These are phyloP conservation scores for Strix occidentalis DNA, from an alignment of 2,797 vertebrate species.

Conservation along the genomic window DNA sequence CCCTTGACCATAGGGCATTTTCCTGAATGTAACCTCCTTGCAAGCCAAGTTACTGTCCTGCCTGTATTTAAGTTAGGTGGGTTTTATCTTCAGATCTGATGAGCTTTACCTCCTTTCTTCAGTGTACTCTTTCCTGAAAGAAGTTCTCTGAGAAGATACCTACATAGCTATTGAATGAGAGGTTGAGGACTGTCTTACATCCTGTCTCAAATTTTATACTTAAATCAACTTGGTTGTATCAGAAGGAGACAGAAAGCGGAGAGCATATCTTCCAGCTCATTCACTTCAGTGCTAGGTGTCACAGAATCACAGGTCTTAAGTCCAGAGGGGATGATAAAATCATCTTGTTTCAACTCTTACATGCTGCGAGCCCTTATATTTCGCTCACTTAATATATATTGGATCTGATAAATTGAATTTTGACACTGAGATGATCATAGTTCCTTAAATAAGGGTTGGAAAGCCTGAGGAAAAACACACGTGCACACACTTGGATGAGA, in stretches of 20 bases:
- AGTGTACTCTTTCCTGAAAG: neutral
- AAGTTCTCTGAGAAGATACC: neutral
- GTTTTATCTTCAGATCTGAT: neutral
- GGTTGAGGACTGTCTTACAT: rapidly evolving
- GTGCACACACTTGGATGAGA: neutral
- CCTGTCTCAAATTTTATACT: neutral
- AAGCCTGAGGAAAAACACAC: neutral
- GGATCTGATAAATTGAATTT: slow-evolving; percentile 9
- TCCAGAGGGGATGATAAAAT: neutral
- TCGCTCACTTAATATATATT: neutral
- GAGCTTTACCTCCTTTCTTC: neutral
- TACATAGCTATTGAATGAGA: neutral
- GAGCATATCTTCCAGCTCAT: neutral
- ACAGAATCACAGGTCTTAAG: neutral
- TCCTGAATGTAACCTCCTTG: neutral
- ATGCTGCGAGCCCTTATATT: neutral
- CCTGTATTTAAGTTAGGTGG: neutral
- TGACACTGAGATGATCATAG: neutral
- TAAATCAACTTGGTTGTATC: neutral
- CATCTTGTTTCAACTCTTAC: neutral
- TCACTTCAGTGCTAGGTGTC: neutral
- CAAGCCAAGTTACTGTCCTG: neutral
- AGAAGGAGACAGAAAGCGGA: neutral
- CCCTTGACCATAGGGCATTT: neutral
- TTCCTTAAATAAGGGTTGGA: neutral